Conservation (phyloP, 2,888 invertebrate genomes). For the Leptopterna dolabrata region DNA sequence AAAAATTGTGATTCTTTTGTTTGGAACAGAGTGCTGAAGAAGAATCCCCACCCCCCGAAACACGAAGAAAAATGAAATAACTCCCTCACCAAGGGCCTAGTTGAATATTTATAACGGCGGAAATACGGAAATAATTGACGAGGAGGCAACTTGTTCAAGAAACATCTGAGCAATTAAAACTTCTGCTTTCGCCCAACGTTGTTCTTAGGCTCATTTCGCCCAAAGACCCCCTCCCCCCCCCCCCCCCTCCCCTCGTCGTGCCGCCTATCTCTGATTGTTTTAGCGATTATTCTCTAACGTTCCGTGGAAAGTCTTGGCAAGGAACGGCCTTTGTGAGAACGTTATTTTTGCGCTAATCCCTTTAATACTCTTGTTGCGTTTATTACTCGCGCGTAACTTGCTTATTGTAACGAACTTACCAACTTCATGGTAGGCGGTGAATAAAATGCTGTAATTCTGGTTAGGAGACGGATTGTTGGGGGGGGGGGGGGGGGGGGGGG, state of each 20-base stretch:
- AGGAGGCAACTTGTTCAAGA: slow-evolving; percentile 1
- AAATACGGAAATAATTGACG: slow-evolving; percentile 47
- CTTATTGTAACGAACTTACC: slow-evolving; percentile 9
- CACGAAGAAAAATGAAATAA: background rate
- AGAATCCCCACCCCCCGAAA: background rate
- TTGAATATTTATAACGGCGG: slow-evolving; percentile 45
- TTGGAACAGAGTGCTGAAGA: background rate
- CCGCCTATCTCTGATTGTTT: slow-evolving; percentile 7
- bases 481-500: no score
- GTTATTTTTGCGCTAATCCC: slow-evolving; percentile 13
- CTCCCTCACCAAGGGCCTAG: slow-evolving; percentile 19
- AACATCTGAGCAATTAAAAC: slow-evolving; percentile 43
- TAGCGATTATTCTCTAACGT: slow-evolving; percentile 30
- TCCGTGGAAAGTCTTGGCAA: slow-evolving; percentile 9
- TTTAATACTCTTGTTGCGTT: slow-evolving; percentile 32
- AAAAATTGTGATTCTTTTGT: background rate
- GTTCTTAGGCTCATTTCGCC: slow-evolving; percentile 26
- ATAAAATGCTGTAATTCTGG: background rate
- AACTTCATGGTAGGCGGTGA: background rate
- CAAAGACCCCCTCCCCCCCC: background rate
- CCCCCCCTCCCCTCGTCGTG: no score
- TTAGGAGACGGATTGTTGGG: no score
- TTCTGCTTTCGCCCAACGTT: slow-evolving; percentile 4
- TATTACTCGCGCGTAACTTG: slow-evolving; percentile 19
- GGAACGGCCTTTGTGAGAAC: background rate